Base-by-base conservation (phyloP, 2,888 invertebrate species). In the Anorthoa munda region DNA sequence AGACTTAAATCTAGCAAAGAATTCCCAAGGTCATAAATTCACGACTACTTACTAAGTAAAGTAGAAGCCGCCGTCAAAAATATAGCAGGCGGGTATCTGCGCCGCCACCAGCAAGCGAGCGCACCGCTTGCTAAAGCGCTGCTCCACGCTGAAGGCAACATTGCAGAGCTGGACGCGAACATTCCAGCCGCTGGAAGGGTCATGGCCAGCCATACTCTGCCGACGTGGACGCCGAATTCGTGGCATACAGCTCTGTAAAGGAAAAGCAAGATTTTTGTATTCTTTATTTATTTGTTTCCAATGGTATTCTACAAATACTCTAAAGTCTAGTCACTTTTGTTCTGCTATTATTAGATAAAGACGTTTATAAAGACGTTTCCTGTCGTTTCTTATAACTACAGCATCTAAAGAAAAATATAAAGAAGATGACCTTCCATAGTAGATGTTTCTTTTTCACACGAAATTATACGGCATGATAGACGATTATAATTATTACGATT, bases 111-210 rank as follows among this genome's bases (percentile, higher is more conserved):
- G 79, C 98, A 98, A 17, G 98, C 99, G 87, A 98, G 97, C 0
- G 99, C 98, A 2, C 98, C 97, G 86, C 98, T 97, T 65, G 97
- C 97, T 89, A 99, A 97, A 87, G 98, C 98, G 97, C 98, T 98
- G 76, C 99, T 98, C 97, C 99, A 99, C n/a, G 98, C 98, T 7
- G 99, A 99, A 0, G 99, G 99, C 77, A 99, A 94, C 95, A 99
- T 98, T 1, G 99, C 99, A 2, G 99, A 97, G 82, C 98, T 97
- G 1, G 98, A 97, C 45, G 98, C 98, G 94, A 98, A 99, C 98
- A 98, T 98, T 65, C 99, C 99, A 0, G 99, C 98, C 70, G 99
- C 98, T 77, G 99, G 97, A 23, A 99, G 92, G 60, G 98, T 97
- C 89, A 99, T 97, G 26, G 97, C 97, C 56, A 99, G 96, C 95